Evolutionary conservation across 2,113 vertebrate genomes (phyloP).

Genomic region (Coptodon rendalli): DNA sequence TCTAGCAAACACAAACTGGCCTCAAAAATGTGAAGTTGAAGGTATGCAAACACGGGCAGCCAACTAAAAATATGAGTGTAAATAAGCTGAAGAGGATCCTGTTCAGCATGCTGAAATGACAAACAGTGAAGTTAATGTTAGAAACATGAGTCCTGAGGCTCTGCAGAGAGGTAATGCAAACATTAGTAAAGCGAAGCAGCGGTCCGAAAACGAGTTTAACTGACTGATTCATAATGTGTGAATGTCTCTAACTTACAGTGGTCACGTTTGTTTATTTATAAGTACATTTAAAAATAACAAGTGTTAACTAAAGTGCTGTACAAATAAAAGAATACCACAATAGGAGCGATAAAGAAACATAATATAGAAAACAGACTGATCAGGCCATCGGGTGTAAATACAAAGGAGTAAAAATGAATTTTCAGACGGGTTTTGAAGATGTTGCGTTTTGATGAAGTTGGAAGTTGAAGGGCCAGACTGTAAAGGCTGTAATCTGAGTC

Average conservation of each 20-base stretch:
- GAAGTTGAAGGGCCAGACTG: background rate
- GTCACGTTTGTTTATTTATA: background rate
- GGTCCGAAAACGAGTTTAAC: background rate
- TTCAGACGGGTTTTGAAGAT: background rate
- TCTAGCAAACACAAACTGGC: background rate
- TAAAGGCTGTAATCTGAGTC: background rate
- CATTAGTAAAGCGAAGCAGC: background rate
- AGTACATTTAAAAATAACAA: background rate
- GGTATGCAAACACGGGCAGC: background rate
- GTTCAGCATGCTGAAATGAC: background rate
- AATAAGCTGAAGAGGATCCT: background rate
- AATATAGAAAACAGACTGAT: background rate
- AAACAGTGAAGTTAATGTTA: background rate
- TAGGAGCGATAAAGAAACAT: background rate
- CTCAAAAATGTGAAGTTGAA: background rate
- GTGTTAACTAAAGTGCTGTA: background rate
- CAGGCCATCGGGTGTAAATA: background rate
- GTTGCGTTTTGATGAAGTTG: background rate
- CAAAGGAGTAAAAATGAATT: background rate
- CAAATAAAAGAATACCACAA: background rate
- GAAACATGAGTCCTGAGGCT: background rate
- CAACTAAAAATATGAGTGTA: background rate
- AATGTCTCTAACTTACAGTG: background rate
- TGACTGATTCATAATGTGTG: background rate
- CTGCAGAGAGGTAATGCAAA: accelerated